Base-by-base conservation (phyloP, 37 sponge, comb jelly and placozoan species). In the Aphrocallistes beatrix region DNA sequence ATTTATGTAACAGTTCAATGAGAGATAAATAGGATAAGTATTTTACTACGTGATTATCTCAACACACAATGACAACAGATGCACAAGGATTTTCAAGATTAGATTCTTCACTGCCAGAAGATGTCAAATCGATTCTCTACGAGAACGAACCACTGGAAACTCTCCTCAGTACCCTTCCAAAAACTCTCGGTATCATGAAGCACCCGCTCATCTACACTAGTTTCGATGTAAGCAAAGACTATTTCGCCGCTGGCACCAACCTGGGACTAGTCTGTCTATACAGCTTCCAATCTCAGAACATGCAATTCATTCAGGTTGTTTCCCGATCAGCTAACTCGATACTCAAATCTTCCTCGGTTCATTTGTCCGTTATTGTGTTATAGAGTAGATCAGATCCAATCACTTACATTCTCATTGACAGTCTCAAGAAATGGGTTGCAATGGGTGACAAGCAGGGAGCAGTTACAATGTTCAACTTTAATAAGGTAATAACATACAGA, bases 261-360 rank as follows among this genome's bases (percentile, higher is more conserved):
- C 88, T 87, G 38, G 94, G 94, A 6, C 84, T 88, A 23, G 91
- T 94, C 9, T 90, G 87, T 42, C 69, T 94, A 25, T 38, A 89
- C 42, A 85, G 91, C 51, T 50, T 85, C 38, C 84, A 84, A 9
- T 39, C 89, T 32, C 75, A 60, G 75, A 60, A 60, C n/a, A 60
- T 60, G 75, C 75, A 60, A 60, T 60, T 60, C n/a, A 60, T 60
- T 32, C 75, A 60, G n/a, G 75, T 60, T 1, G n/a, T 19, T 60
- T 3, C n/a, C 45, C 13, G 45, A 16, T 13, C 6, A 42, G 6
- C 6, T 42, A 42, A 42, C 45, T 13, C 10, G 10, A 42, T 13
- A 42, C 45, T 42, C 6, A 16, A 42, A 16, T 16, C 13, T 16
- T 42, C 45, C 45, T 13, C 13, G 6, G 13, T 42, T 16, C 6